phyloP scores from a whole-genome alignment of 2,888 invertebrate species.

The Atethmia centrago region DNA sequence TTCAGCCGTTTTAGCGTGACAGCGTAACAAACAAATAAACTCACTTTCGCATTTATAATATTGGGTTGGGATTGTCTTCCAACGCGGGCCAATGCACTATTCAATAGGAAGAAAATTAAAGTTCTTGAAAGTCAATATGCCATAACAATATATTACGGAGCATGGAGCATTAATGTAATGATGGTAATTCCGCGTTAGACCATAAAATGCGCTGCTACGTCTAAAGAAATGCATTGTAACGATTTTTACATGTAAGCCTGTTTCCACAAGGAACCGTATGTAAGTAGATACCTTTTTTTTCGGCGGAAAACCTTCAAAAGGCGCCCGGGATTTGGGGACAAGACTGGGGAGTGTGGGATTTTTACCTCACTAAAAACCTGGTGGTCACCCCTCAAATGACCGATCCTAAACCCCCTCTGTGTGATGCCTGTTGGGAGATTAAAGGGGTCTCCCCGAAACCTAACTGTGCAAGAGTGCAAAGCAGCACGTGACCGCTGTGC shows the following conservation, averaged over 20 bases:
- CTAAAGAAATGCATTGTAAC: constrained; percentile 56
- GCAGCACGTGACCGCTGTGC: background rate
- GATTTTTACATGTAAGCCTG: constrained; percentile 38
- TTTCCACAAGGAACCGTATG: constrained; percentile 1
- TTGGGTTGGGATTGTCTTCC: too few relatives aligned
- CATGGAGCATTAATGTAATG: constrained; percentile 71
- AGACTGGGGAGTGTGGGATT: background rate
- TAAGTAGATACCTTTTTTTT: background rate
- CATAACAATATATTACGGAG: constrained; percentile 73
- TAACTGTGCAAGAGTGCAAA: background rate
- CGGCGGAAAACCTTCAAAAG: background rate
- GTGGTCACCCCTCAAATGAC: background rate
- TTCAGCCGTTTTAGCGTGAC: too few relatives aligned
- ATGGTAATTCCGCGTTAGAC: constrained; percentile 70
- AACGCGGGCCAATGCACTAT: constrained; percentile 11
- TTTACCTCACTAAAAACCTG: background rate
- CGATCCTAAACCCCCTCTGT: background rate
- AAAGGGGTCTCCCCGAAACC: background rate
- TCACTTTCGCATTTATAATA: too few relatives aligned
- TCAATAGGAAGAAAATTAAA: constrained; percentile 58
- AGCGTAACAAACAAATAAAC: too few relatives aligned
- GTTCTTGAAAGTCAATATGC: constrained; percentile 63
- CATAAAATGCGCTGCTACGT: constrained; percentile 57
- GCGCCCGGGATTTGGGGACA: background rate
- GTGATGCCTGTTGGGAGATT: background rate